Base-by-base conservation (phyloP, 2,797 vertebrate species). In the Okamejei kenojei region DNA sequence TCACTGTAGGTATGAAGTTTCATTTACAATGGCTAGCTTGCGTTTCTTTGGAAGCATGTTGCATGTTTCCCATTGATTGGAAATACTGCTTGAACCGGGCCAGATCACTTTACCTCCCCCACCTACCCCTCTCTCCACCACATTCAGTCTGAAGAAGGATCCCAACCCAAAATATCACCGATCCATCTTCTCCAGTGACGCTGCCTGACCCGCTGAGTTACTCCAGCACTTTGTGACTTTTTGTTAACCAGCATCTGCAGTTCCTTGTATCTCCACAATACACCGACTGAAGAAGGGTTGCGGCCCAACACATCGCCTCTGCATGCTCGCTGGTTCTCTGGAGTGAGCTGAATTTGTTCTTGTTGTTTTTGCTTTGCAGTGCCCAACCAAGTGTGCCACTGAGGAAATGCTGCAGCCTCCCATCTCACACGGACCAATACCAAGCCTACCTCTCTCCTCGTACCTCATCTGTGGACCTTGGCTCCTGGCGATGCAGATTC, bases 401-500 rank as follows among this genome's bases (percentile, higher is more conserved):
- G 80, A 96, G 96, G 94, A 97, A 96, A 93, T 96, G 96, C 94
- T 74, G 95, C 54, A 96, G 96, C 26, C 95, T 93, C 0, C 95
- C 96, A 45, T 9, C 94, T 93, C 5, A 94, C 29, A 0, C 95
- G 94, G 93, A 94, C 78, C 93, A 94, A 84, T 91, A 4, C 10
- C 93, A 94, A 93, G 76, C 95, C 0, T 94, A 94, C 21, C 45
- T 93, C n/a, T 94, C 95, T 63, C 95, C 96, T 9, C 95, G 94
- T 15, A 93, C 95, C 17, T 97, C 97, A 93, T 94, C 96, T 80
- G 93, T 95, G 0, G 95, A 96, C 93, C 96, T 97, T 13, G 96
- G 96, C 61, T 94, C 95, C 32, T 96, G 95, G 95, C 95, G 96
- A 94, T 97, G 96, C 97, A 96, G 96, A 90, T 95, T 96, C 74